Conservation (phyloP, 2,888 invertebrate species). For the Drosophila silvestris region DNA sequence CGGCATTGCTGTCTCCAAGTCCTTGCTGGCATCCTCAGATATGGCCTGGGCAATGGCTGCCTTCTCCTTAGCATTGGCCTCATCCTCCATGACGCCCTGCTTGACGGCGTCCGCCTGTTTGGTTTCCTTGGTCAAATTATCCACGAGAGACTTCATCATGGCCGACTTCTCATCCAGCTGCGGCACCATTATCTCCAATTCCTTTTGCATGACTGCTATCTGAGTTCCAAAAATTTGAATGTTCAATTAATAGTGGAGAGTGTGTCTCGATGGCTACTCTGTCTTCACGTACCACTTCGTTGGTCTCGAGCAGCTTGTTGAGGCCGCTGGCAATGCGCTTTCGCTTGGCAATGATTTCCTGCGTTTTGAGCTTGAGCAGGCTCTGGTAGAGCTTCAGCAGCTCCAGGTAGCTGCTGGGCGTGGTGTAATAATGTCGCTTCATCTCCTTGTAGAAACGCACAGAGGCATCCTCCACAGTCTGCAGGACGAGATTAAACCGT, state of each 20-base stretch:
- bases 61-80: slow-evolving; percentile 93
- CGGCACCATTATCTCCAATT: slow-evolving; percentile 92
- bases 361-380: slow-evolving; percentile 90
- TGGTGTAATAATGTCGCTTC: slow-evolving; percentile 94
- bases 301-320: slow-evolving; percentile 85
- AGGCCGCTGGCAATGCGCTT: slow-evolving; percentile 92
- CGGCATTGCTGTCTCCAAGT: slow-evolving; percentile 94
- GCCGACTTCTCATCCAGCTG: slow-evolving; percentile 91
- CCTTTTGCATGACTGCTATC: slow-evolving; percentile 94
- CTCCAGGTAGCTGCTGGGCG: slow-evolving; percentile 96
- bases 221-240: slow-evolving; percentile 28
- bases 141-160: slow-evolving; percentile 91
- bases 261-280: neutral
- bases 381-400: slow-evolving; percentile 91
- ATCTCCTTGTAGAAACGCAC: slow-evolving; percentile 92
- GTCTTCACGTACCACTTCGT: slow-evolving; percentile 78
- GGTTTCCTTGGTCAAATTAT: slow-evolving; percentile 91
- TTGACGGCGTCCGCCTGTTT: slow-evolving; percentile 93
- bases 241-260: neutral
- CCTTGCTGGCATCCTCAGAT: slow-evolving; percentile 95
- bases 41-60: slow-evolving; percentile 93
- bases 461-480: slow-evolving; percentile 93
- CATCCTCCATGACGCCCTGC: slow-evolving; percentile 92
- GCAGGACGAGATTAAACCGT: neutral
- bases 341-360: slow-evolving; percentile 88